Evolutionary conservation across 2,797 vertebrate genomes (phyloP), one percentile per base, ranked within the genome.

Genomic region (Sebastes itinus): DNA sequence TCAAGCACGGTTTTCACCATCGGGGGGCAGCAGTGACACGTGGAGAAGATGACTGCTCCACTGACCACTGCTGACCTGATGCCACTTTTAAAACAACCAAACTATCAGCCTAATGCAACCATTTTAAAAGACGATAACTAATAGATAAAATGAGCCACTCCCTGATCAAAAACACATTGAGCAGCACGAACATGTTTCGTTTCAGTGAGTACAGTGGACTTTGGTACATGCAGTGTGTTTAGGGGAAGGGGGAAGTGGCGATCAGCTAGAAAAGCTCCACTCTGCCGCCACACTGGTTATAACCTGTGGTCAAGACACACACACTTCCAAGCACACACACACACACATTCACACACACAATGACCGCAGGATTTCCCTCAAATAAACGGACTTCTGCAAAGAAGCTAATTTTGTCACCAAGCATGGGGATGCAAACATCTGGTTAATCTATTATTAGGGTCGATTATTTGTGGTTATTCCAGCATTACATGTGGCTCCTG

Each of bases 1-100:
- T 87, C 83, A 78, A 75, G 69, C 30, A 28, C 18, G 2, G 6
- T 32, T 83, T 86, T n/a, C 30, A 69, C 92, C 93, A 91, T 86
- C 56, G 70, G 94, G 88, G 88, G 94, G 94, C 94, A 93, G 92
- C 71, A 94, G 89, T 46, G 70, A 61, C 63, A 73, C 89, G 67
- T 3, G 14, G 16, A 75, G 14, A 67, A 22, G 65, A 72, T 6
- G 55, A 68, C 52, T 62, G 62, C 28, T 84, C 46, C 54, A 32
- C 71, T 89, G 87, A 87, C 85, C 87, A 62, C 14, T 18, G 3
- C 68, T 83, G 75, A 87, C 72, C 78, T 7, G n/a, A 54, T 30
- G 73, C 9, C 52, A 25, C 6, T 58, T 81, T 71, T 9, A 61
- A 85, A 27, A 74, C 12, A 25, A 32, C 2, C n/a, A 25, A 73